Evolutionary conservation across 2,797 vertebrate genomes (phyloP), one percentile per base, ranked within the genome.

Genomic region (Astyanax mexicanus): DNA sequence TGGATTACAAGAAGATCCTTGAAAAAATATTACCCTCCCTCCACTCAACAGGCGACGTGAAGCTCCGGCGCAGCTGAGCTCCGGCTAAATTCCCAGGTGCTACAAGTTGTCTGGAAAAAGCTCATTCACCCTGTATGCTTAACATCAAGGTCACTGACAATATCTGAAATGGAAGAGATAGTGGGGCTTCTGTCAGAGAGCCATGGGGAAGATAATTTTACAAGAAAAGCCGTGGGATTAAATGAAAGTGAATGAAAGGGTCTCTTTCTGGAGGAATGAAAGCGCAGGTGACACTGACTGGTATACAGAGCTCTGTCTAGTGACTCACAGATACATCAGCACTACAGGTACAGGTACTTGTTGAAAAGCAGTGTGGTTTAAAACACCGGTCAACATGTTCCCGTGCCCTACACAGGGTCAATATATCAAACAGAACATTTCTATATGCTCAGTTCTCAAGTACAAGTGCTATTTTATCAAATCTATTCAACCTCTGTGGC

Each of bases 1-100:
- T 66, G 83, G 87, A 89, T 89, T 84, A 87, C 42, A 55, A 80
- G 74, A 69, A 83, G 80, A 74, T 79, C 77, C 81, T 84, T 74
- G 78, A 75, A 84, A 69, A 83, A 81, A 83, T 85, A 87, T 83
- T 75, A 85, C 78, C 80, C 37, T 79, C 69, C 78, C 70, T 77
- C 84, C 84, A 81, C 82, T 86, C 84, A 81, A 73, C 84, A 86
- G 87, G 85, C 85, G 83, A 87, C 86, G 84, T 84, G 84, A 87
- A 86, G 83, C 84, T 83, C 67, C 47, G 6, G 44, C 57, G 73
- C 58, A 51, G 72, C 76, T 60, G 72, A 80, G 84, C 80, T 85
- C 88, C 85, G 45, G 78, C 78, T 80, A 88, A 88, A 87, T 86
- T 85, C 86, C 80, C 66, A 55, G 69, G 78, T 71, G 79, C 78